These are phyloP conservation scores for Hylaeus anthracinus DNA, from an alignment of 1,140 invertebrate species.

Conservation along the genomic window DNA sequence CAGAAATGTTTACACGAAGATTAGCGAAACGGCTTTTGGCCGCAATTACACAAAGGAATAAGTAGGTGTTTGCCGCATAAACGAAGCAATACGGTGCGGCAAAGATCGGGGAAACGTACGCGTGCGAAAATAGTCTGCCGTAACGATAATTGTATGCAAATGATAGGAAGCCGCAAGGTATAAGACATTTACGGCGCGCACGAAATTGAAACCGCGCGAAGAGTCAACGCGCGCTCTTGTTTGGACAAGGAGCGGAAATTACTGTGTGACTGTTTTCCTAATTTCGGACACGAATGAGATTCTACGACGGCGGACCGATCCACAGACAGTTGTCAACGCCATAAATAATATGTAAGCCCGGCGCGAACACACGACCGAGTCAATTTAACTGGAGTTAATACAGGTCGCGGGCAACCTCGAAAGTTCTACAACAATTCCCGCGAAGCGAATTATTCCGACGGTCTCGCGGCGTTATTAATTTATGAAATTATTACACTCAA, in stretches of 20 bases:
- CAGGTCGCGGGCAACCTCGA: too few relatives aligned
- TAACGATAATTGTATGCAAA: conserved; percentile 37
- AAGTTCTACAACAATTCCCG: background rate
- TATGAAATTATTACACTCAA: background rate
- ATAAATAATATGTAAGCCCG: conserved; percentile 16
- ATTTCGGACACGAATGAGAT: conserved; percentile 42
- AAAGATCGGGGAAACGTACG: conserved; percentile 12
- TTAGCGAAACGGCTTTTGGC: background rate
- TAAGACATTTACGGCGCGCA: conserved; percentile 6
- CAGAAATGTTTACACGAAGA: background rate
- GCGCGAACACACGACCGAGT: background rate
- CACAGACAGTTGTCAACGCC: background rate
- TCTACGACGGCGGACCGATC: background rate
- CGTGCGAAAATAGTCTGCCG: conserved; percentile 28
- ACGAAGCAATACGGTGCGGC: background rate
- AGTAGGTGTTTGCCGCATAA: background rate
- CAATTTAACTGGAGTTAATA: conserved; percentile 25
- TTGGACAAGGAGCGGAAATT: conserved; percentile 47
- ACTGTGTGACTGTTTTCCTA: conserved; percentile 39
- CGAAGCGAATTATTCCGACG: background rate
- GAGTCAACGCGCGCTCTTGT: conserved; percentile 12
- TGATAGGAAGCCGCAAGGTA: background rate
- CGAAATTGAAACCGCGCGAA: conserved; percentile 38
- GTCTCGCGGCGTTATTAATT: background rate
- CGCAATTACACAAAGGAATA: background rate